Evolutionary conservation across 1,140 invertebrate genomes (phyloP).

Genomic region (Ectropis grisescens): DNA sequence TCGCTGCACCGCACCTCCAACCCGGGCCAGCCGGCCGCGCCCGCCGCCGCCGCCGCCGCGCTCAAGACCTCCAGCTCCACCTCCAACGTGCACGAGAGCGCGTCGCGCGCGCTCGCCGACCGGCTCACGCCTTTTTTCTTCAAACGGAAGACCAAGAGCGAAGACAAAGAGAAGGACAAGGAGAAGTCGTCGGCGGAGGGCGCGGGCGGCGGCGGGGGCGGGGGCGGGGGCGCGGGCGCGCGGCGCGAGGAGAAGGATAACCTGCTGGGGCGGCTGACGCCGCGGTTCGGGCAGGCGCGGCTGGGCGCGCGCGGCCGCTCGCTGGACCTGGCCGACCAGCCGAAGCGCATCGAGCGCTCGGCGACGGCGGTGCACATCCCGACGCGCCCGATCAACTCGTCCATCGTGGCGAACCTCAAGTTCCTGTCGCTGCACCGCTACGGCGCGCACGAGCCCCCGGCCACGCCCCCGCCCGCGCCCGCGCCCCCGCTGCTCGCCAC

Average conservation of each 20-base stretch:
- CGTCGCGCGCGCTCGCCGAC: constrained; percentile 49
- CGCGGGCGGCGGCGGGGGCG: too few relatives aligned
- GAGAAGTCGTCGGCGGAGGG: constrained; percentile 43
- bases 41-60: constrained; percentile 32
- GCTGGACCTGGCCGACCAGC: constrained; percentile 35
- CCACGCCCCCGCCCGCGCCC: constrained; percentile 3
- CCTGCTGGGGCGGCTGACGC: constrained; percentile 49
- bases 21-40: constrained; percentile 54
- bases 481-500: constrained; percentile 31
- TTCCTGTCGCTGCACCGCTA: constrained; percentile 54
- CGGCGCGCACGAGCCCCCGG: constrained; percentile 19
- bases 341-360: constrained; percentile 50
- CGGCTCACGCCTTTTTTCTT: constrained; percentile 56
- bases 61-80: constrained; percentile 53
- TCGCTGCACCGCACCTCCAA: constrained; percentile 62
- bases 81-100: constrained; percentile 46
- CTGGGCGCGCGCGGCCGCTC: constrained; percentile 47
- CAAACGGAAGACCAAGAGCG: constrained; percentile 57
- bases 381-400: constrained; percentile 47
- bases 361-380: constrained; percentile 51
- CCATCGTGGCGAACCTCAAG: constrained; percentile 48
- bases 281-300: constrained; percentile 55
- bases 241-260: constrained; percentile 59
- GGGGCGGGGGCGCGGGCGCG: constrained; percentile 27
- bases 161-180: too few relatives aligned